Evolutionary conservation across 2,113 vertebrate genomes (phyloP).

Genomic region (Otolemur garnettii): DNA sequence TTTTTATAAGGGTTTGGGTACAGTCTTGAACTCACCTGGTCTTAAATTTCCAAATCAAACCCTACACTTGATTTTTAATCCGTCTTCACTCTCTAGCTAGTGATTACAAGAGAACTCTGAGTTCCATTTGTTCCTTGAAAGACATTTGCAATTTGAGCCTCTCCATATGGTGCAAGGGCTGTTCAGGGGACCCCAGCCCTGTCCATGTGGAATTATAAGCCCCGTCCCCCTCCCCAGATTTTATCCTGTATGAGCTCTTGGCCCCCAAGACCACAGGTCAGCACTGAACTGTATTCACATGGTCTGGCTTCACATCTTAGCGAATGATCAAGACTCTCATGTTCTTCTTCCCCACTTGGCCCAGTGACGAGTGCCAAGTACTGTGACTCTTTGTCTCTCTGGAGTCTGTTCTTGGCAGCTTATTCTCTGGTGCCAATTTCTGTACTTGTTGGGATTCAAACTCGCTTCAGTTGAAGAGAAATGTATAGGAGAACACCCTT

Average conservation of each 20-base stretch:
- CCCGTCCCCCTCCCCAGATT: too few species aligned
- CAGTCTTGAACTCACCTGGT: background rate
- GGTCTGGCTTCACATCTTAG: background rate
- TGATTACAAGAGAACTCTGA: background rate
- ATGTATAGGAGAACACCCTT: background rate
- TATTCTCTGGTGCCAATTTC: background rate
- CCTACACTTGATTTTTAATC: background rate
- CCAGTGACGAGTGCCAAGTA: background rate
- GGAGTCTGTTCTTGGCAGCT: background rate
- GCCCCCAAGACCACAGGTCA: too few species aligned
- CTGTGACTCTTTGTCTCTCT: background rate
- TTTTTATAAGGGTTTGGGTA: background rate
- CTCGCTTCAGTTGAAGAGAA: background rate
- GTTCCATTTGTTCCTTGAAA: background rate
- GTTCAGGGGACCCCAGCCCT: too few species aligned
- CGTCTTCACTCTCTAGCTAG: background rate
- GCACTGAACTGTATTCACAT: accelerated
- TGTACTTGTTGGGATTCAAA: background rate
- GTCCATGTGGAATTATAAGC: background rate
- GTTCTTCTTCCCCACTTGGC: background rate
- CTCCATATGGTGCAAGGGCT: too few species aligned
- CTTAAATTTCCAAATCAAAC: background rate
- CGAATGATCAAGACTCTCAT: background rate
- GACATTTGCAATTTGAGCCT: background rate
- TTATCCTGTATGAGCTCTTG: too few species aligned